Percentiles rank a stretch among this genome's conserved stretches.
phyloP scores from a whole-genome alignment of 2,113 vertebrate genomes.

The Sprattus sprattus region DNA sequence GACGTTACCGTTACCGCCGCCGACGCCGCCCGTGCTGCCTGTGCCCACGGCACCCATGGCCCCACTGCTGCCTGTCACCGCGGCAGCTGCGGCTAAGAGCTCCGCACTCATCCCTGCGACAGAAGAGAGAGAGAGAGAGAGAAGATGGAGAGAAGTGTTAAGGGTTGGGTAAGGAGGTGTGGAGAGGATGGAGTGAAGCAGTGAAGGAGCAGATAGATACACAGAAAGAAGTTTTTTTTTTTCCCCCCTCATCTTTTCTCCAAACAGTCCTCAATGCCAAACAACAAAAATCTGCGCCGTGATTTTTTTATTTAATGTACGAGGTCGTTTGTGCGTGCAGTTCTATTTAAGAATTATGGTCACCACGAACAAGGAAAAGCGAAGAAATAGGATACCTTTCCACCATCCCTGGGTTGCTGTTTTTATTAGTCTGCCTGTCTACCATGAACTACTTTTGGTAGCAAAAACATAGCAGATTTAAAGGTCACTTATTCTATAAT shows the following conservation, averaged over 20 bases:
- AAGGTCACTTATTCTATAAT: constrained; percentile 9
- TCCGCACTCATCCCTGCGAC: background rate
- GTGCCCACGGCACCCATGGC: background rate
- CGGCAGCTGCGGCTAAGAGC: background rate
- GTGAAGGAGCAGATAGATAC: no score
- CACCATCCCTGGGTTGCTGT: background rate
- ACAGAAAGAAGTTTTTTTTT: no score
- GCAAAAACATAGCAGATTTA: background rate
- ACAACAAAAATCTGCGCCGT: no score
- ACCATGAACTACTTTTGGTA: constrained; percentile 14
- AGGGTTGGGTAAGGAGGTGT: background rate
- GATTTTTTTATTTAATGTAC: no score
- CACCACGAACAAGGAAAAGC: background rate
- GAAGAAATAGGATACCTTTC: background rate
- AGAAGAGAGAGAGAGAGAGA: background rate
- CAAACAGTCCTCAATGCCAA: no score
- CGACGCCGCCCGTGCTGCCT: background rate
- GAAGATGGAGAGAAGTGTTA: background rate
- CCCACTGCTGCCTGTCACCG: background rate
- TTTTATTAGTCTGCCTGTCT: background rate
- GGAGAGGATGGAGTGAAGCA: no score
- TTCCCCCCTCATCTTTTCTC: no score
- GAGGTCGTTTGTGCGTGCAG: no score
- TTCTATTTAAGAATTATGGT: background rate
- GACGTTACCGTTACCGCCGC: background rate